phyloP scores from a whole-genome alignment of 2,113 vertebrate genomes.

The Gila orcuttii region DNA sequence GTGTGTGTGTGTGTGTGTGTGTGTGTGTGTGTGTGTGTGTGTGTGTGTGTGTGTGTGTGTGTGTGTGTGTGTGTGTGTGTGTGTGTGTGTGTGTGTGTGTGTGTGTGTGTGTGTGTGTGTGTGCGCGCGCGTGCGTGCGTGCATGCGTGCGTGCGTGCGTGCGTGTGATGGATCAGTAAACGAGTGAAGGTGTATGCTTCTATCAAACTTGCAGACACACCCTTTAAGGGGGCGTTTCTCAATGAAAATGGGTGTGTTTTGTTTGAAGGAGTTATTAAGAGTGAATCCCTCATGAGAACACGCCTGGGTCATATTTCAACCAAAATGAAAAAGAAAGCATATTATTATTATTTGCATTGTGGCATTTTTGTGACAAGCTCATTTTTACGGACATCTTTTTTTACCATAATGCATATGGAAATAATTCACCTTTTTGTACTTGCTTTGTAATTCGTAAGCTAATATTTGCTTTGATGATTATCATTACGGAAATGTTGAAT shows the following conservation, averaged over 20 bases:
- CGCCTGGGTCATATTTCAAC: background rate
- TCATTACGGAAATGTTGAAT: background rate
- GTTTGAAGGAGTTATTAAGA: background rate
- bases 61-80: too few relatives aligned
- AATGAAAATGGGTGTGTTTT: constrained; percentile 26
- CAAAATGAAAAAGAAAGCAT: background rate
- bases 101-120: constrained; percentile 26
- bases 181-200: constrained; percentile 44
- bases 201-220: constrained; percentile 29
- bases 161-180: background rate
- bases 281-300: background rate
- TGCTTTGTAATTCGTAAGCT: background rate
- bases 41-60: too few relatives aligned
- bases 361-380: background rate
- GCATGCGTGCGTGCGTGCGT: constrained; percentile 1
- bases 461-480: background rate
- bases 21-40: too few relatives aligned
- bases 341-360: background rate
- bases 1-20: constrained; percentile 15
- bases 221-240: constrained; percentile 30
- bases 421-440: background rate
- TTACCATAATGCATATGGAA: too few relatives aligned
- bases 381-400: too few relatives aligned
- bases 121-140: background rate
- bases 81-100: too few relatives aligned